These are phyloP conservation scores for Fissipunctia ypsillon DNA, from an alignment of 2,888 invertebrate species.

Conservation along the genomic window DNA sequence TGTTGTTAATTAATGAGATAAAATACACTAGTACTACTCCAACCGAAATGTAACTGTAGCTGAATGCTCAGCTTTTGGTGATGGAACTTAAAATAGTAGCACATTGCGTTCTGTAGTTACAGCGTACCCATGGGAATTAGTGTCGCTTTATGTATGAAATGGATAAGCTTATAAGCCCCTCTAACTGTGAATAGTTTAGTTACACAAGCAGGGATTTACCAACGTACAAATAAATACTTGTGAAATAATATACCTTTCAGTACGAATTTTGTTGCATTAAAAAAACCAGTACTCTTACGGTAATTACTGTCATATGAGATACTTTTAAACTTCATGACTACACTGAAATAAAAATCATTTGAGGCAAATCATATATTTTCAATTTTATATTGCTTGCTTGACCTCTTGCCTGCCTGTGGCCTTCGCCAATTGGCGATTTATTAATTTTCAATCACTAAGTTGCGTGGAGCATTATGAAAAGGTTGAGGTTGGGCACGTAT, in stretches of 20 bases:
- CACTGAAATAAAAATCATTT: too few species aligned
- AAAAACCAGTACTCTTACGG: too few species aligned
- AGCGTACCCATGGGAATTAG: too few species aligned
- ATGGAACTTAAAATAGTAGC: neutral
- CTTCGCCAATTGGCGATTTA: too few species aligned
- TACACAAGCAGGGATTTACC: neutral
- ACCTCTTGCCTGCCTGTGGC: neutral
- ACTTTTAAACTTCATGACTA: too few species aligned
- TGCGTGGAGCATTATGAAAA: neutral
- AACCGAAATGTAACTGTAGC: neutral
- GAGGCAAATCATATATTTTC: too few species aligned
- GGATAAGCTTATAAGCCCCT: too few species aligned
- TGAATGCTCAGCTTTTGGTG: neutral
- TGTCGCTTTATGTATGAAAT: neutral
- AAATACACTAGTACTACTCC: neutral
- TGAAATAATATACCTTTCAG: too few species aligned
- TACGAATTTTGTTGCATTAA: too few species aligned
- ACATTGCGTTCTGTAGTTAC: neutral
- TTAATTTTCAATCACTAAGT: neutral
- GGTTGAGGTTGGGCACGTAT: too few species aligned
- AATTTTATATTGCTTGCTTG: neutral
- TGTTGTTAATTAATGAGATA: neutral
- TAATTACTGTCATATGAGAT: too few species aligned
- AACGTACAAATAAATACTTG: conserved; percentile 20
- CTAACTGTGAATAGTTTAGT: neutral